Evolutionary conservation across 2,797 vertebrate genomes (phyloP).

Genomic region (Emys orbicularis): DNA sequence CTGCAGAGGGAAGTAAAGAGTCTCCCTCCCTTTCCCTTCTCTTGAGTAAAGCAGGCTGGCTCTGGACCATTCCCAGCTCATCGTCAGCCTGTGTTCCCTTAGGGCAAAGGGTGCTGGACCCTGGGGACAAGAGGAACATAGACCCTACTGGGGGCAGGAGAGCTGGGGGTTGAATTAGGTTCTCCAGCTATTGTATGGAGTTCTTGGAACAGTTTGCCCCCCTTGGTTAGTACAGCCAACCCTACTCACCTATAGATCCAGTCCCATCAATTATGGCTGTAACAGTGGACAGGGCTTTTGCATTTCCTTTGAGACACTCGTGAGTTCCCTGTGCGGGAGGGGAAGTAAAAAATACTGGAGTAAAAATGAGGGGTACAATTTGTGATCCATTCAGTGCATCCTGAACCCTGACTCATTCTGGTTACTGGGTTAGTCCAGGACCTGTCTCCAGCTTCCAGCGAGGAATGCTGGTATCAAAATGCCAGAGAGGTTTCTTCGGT

Average conservation of each 20-base stretch:
- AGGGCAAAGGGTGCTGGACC: neutral
- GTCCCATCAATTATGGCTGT: slow-evolving; percentile 98
- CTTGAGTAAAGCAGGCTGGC: neutral
- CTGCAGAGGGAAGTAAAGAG: neutral
- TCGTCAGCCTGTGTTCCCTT: neutral
- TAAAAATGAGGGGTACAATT: neutral
- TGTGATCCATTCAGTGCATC: neutral
- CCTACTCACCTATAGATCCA: slow-evolving; percentile 90
- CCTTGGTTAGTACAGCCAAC: neutral
- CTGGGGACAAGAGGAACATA: neutral
- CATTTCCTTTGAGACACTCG: slow-evolving; percentile 92
- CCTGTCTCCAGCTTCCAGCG: neutral
- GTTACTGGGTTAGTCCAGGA: neutral
- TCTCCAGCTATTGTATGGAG: neutral
- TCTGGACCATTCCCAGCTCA: neutral
- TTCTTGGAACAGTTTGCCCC: neutral
- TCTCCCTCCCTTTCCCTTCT: neutral
- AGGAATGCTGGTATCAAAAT: too few species aligned
- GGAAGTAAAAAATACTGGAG: neutral
- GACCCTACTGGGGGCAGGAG: neutral
- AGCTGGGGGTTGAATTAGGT: neutral
- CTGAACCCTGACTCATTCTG: too few species aligned
- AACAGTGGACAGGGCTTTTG: slow-evolving; percentile 94
- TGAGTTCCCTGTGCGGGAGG: slow-evolving; percentile 90
- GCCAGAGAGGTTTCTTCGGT: too few species aligned